These are phyloP conservation scores for Amia ocellicauda DNA, from an alignment of 2,113 vertebrate species.

Conservation along the genomic window DNA sequence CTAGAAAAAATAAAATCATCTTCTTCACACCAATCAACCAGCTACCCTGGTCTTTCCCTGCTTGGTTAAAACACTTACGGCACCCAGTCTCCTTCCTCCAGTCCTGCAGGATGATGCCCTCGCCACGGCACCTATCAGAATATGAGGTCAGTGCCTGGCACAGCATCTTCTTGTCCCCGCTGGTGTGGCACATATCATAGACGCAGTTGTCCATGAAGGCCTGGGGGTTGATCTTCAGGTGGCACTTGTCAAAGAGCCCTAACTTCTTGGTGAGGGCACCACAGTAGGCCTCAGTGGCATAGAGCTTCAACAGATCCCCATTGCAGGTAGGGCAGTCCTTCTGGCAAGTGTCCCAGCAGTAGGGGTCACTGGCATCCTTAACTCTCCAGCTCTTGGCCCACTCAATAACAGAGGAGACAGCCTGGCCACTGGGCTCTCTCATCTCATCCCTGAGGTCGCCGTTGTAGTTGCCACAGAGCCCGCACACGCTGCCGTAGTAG, in stretches of 20 bases:
- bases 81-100: slow-evolving; percentile 65
- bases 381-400: slow-evolving; percentile 67
- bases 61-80: no score
- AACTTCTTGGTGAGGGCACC: slow-evolving; percentile 51
- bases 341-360: slow-evolving; percentile 52
- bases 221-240: slow-evolving; percentile 49
- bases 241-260: slow-evolving; percentile 58
- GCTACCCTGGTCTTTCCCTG: no score
- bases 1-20: no score
- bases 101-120: slow-evolving; percentile 49
- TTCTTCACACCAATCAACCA: no score
- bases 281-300: slow-evolving; percentile 51
- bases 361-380: slow-evolving; percentile 32
- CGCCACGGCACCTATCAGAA: slow-evolving; percentile 49
- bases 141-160: slow-evolving; percentile 65
- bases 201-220: slow-evolving; percentile 54
- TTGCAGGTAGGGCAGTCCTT: slow-evolving; percentile 50
- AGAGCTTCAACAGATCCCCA: slow-evolving; percentile 29
- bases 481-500: slow-evolving; percentile 60
- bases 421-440: slow-evolving; percentile 31
- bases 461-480: slow-evolving; percentile 78
- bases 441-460: slow-evolving; percentile 50
- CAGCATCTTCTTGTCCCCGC: slow-evolving; percentile 52
- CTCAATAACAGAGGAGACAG: slow-evolving; percentile 34
- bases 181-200: slow-evolving; percentile 59